Conservation (phyloP, 2,797 vertebrate genomes). For the Coreius guichenoti region DNA sequence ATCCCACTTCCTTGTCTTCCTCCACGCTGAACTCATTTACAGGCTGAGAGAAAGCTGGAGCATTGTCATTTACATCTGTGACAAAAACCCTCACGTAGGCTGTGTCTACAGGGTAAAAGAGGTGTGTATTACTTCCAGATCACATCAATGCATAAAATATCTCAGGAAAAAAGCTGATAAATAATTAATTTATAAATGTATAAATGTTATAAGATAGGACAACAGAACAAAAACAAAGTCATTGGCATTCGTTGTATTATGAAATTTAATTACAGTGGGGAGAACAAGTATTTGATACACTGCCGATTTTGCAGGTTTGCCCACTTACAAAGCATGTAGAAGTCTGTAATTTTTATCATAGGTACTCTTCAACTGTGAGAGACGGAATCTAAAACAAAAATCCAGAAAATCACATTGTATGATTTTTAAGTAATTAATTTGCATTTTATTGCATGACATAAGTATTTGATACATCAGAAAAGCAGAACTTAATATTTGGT, state of each 20-base stretch:
- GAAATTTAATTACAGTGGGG: background rate
- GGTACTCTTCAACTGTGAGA: too few relatives aligned
- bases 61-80: conserved; percentile 89
- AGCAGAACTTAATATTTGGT: too few relatives aligned
- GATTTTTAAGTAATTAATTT: too few relatives aligned
- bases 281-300: too few relatives aligned
- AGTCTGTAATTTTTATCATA: too few relatives aligned
- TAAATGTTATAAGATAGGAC: background rate
- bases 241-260: background rate
- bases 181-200: background rate
- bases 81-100: conserved; percentile 88
- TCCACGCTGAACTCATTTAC: conserved; percentile 85
- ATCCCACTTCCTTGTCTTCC: conserved; percentile 88
- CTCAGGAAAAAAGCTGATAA: background rate
- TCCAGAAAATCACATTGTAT: too few relatives aligned
- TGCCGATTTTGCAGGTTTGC: too few relatives aligned
- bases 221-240: background rate
- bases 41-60: conserved; percentile 79
- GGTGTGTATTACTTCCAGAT: conserved; percentile 3
- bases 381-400: too few relatives aligned
- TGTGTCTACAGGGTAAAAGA: conserved; percentile 76
- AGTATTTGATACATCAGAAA: too few relatives aligned
- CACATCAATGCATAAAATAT: background rate
- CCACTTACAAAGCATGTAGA: too few relatives aligned
- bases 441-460: too few relatives aligned